Evolutionary conservation across 2,113 vertebrate species (phyloP), one percentile per base, ranked within the genome.

Genomic region (Microtus pennsylvanicus): DNA sequence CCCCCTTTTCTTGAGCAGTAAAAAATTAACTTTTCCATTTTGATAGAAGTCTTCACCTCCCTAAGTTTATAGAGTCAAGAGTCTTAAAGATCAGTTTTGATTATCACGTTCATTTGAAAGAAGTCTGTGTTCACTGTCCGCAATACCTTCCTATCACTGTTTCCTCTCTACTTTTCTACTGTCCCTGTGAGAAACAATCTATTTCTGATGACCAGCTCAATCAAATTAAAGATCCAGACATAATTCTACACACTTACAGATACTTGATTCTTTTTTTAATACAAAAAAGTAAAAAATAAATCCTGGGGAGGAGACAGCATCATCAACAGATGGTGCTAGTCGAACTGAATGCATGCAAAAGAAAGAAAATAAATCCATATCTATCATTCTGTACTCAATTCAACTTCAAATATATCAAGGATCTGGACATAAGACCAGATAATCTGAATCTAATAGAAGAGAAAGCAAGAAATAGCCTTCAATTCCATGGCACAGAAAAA

Each of bases 11-110:
- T 35, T 94, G 13, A 4, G 6, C 76, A 3, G 3, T 67, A 45
- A 76, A 17, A 61, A 82, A 95, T 83, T 91, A 83, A 77, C 17
- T 90, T 95, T 83, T 0, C 67, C 26, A 50, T 81, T 85, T 88
- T 69, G 33, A 72, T 55, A 30, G 35, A 83, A 7, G 13, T 72
- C 52, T 88, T 94, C 3, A 47, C 26, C 4, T 52, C 16, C 21
- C 69, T 50, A 55, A 10, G 3, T 10, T 85, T 61, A 61, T 24
- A 6, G 17, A 80, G 65, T 22, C 63, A 45, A 30, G 26, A 72
- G 17, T 90, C 24, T 35, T 94, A 47, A 47, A 35, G 33, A 67
- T 33, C 89, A 10, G 63, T 89, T 93, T 35, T 89, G 42, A 82
- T 16, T 16, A 92, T 14, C 9, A 50, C 21, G 30, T 45, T 96